phyloP scores from a whole-genome alignment of 2,888 invertebrate genomes.

The Chrysolina americana region DNA sequence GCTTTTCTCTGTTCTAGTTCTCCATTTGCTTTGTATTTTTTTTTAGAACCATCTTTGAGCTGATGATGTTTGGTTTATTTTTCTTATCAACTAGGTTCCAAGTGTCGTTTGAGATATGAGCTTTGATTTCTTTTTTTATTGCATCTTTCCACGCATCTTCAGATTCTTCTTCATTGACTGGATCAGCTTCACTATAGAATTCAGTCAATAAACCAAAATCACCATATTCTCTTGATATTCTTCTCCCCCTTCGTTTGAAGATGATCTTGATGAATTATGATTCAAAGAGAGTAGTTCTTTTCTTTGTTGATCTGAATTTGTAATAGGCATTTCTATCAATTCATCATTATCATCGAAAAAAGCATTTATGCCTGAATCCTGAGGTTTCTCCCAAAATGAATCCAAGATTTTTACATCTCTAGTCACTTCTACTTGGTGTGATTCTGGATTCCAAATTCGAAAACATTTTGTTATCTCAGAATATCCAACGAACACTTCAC shows the following conservation, averaged over 20 bases:
- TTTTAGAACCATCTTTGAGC: too few species aligned
- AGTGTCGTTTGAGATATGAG: constrained; percentile 1
- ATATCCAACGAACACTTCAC: too few species aligned
- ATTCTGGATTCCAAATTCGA: too few species aligned
- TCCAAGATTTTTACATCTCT: too few species aligned
- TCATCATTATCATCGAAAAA: too few species aligned
- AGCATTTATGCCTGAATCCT: too few species aligned
- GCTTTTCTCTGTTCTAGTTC: constrained; percentile 13
- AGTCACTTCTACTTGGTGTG: too few species aligned
- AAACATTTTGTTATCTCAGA: too few species aligned
- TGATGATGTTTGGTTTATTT: constrained; percentile 3
- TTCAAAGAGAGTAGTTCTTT: background rate
- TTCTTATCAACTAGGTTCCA: background rate
- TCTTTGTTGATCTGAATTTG: background rate
- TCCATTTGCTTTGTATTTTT: constrained; percentile 11
- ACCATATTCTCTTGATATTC: background rate
- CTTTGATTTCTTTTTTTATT: background rate
- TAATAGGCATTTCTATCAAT: too few species aligned
- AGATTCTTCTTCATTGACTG: background rate
- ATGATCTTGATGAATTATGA: background rate
- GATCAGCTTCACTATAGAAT: constrained; percentile 1
- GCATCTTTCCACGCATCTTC: background rate
- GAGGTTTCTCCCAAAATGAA: too few species aligned
- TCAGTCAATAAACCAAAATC: background rate
- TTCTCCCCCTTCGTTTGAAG: background rate